Evolutionary conservation across 2,888 invertebrate species (phyloP), one percentile per base, ranked within the genome.

Genomic region (Zhuqinia jingwanae): DNA sequence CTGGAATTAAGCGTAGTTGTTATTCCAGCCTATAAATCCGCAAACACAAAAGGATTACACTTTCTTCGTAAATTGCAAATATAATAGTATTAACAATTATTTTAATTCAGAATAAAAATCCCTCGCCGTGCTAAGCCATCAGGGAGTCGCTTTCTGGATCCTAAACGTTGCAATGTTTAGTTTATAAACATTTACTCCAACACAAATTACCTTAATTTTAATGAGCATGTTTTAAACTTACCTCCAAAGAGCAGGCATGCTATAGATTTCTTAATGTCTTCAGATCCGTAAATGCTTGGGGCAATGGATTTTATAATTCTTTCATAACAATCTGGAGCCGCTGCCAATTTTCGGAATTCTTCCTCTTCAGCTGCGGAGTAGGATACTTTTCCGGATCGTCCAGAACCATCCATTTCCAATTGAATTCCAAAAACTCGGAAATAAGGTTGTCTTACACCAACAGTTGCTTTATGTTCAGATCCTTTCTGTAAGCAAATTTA

Each of bases 1-100:
- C 99, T 95, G 0, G 99, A 98, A 93, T 99, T 99, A 79, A 99
- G 93, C 0, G 99, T 99, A 0, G 99, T 99, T 0, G 99, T 99
- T 89, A 99, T 99, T 15, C 99, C 99, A 87, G 99, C 99, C 95
- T 95, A 89, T n/a, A n/a, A n/a, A n/a, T n/a, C n/a, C n/a, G n/a
- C n/a, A n/a, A n/a, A n/a, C n/a, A n/a, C n/a, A n/a, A 17, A 42
- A 20, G 10, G 5, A n/a, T 68, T 8, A 68, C n/a, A n/a, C n/a
- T n/a, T 27, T 99, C 99, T 93, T 99, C 99, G 93, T 99, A 99
- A 92, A 99, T 99, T 58, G 99, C 99, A 10, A 99, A n/a, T n/a
- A n/a, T n/a, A n/a, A n/a, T n/a, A n/a, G n/a, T n/a, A n/a, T n/a
- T n/a, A n/a, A n/a, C n/a, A n/a, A n/a, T n/a, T n/a, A n/a, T n/a